Conservation (phyloP, 2,113 vertebrate genomes). For the Ursus arctos region DNA sequence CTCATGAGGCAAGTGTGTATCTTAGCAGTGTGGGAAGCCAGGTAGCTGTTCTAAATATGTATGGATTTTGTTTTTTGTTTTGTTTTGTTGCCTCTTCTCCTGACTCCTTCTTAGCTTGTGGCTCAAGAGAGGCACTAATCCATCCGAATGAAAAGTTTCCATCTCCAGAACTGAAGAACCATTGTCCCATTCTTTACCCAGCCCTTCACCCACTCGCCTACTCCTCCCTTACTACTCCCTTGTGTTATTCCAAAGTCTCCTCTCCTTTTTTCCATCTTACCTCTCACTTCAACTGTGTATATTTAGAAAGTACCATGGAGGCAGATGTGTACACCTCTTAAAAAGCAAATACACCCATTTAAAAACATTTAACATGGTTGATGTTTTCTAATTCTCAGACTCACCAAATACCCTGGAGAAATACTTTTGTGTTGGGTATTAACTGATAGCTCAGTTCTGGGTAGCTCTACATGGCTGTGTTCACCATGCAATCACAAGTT, state of each 20-base stretch:
- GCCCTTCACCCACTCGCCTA: not conserved
- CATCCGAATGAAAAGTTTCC: not conserved
- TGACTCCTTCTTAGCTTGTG: not conserved
- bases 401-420: not conserved
- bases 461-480: not conserved
- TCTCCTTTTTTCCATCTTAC: not conserved
- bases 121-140: not conserved
- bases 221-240: rapidly evolving
- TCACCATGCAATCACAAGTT: not conserved
- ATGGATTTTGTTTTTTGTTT: not conserved
- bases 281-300: not conserved
- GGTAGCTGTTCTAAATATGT: not conserved
- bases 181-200: not conserved
- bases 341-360: not conserved
- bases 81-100: not conserved
- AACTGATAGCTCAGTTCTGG: not conserved
- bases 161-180: not conserved
- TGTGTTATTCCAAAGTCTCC: not conserved
- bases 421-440: not conserved
- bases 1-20: not conserved
- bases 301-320: not conserved
- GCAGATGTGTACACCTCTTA: not conserved
- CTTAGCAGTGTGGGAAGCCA: not conserved
- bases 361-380: not conserved
- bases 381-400: not conserved